Percentiles rank a stretch among this genome's conserved stretches.
Evolutionary conservation across 2,888 invertebrate genomes (phyloP).

Genomic region (Selenia dentaria): DNA sequence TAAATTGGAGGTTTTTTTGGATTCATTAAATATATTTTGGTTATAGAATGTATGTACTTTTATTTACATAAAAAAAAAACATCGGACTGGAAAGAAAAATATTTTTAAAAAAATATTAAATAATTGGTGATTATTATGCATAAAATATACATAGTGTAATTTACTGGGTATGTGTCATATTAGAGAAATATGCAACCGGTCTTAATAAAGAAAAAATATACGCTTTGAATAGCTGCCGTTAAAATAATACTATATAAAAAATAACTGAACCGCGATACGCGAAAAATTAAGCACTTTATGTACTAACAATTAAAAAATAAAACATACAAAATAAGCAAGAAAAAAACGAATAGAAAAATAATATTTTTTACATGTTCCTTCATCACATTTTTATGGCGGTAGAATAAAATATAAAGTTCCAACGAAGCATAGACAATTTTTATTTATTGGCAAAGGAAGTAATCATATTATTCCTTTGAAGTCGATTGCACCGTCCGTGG

Average conservation of each 20-base stretch:
- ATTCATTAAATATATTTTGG: too few species aligned
- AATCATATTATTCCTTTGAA: conserved; percentile 28
- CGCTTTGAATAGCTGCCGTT: conserved; percentile 32
- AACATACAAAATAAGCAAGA: conserved; percentile 69
- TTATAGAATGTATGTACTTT: too few species aligned
- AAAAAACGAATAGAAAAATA: conserved; percentile 72
- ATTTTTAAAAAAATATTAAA: too few species aligned
- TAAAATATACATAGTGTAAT: too few species aligned
- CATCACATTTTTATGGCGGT: conserved; percentile 56
- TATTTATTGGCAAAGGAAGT: conserved; percentile 23
- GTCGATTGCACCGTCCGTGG: conserved; percentile 12
- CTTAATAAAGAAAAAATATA: conserved; percentile 16
- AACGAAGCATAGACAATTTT: conserved; percentile 18
- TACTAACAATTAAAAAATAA: conserved; percentile 46
- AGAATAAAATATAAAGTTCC: conserved; percentile 20
- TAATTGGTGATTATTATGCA: too few species aligned
- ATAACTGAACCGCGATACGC: conserved; percentile 27
- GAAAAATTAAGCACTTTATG: conserved; percentile 58
- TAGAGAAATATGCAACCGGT: conserved; percentile 9
- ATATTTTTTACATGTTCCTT: conserved; percentile 46
- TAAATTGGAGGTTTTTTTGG: too few species aligned
- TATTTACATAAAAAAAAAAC: too few species aligned
- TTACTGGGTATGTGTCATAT: too few species aligned
- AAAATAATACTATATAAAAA: conserved; percentile 37
- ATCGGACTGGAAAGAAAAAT: too few species aligned